Conservation (phyloP, 2,113 vertebrate species). For the Melierax canorus region DNA sequence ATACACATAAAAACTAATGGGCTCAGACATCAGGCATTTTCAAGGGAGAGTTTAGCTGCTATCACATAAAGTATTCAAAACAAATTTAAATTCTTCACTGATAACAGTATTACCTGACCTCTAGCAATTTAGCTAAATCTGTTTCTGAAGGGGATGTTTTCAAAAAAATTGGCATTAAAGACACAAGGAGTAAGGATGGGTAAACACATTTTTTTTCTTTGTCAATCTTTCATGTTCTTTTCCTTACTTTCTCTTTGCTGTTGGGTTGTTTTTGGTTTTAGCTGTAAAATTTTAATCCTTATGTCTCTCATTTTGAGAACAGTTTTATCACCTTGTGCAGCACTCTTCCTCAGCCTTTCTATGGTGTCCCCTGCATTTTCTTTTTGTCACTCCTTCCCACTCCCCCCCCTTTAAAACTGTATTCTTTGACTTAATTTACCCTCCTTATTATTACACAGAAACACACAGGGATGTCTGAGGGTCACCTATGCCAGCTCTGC, state of each 20-base stretch:
- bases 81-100: neutral
- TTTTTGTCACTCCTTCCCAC: neutral
- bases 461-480: neutral
- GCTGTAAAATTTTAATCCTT: neutral
- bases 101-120: neutral
- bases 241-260: neutral
- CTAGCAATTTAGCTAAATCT: neutral
- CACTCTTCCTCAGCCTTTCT: neutral
- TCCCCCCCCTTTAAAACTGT: neutral
- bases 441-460: neutral
- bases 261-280: neutral
- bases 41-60: neutral
- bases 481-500: neutral
- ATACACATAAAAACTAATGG: neutral
- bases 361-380: neutral
- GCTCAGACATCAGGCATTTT: neutral
- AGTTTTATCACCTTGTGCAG: neutral
- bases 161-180: neutral
- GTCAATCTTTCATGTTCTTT: neutral
- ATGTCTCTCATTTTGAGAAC: neutral
- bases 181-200: neutral
- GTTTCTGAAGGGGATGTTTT: neutral
- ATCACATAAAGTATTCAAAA: neutral
- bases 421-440: neutral
- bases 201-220: neutral